Conservation (phyloP, 2,797 vertebrate genomes). For the Peromyscus attwateri region DNA sequence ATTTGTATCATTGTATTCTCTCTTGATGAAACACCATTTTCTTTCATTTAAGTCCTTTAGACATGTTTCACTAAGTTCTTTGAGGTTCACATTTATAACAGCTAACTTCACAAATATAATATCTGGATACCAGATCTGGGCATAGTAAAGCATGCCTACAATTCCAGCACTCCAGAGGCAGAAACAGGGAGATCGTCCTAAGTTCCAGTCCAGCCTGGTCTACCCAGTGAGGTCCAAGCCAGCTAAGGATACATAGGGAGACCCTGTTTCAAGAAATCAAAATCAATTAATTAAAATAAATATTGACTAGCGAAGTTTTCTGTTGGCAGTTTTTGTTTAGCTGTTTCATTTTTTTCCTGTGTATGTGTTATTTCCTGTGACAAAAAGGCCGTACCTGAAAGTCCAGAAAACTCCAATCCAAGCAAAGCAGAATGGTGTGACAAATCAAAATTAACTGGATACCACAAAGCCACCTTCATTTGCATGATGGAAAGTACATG, state of each 20-base stretch:
- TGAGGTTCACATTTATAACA: conserved; percentile 33
- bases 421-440: not conserved
- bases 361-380: not conserved
- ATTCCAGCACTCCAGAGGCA: not conserved
- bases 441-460: not conserved
- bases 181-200: not conserved
- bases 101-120: not conserved
- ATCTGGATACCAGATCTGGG: not conserved
- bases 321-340: not conserved
- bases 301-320: not conserved
- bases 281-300: not conserved
- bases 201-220: not conserved
- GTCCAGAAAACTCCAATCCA: not conserved
- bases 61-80: conserved; percentile 21
- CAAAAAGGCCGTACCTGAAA: not conserved
- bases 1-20: conserved; percentile 23
- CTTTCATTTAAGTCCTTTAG: conserved; percentile 55
- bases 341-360: not conserved
- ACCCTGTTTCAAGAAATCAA: not conserved
- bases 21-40: not conserved
- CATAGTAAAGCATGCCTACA: not conserved
- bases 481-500: not conserved
- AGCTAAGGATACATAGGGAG: not conserved
- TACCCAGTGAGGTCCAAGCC: not conserved
- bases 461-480: not conserved